phyloP scores from a whole-genome alignment of 2,888 invertebrate genomes.

The Chrysolina americana region DNA sequence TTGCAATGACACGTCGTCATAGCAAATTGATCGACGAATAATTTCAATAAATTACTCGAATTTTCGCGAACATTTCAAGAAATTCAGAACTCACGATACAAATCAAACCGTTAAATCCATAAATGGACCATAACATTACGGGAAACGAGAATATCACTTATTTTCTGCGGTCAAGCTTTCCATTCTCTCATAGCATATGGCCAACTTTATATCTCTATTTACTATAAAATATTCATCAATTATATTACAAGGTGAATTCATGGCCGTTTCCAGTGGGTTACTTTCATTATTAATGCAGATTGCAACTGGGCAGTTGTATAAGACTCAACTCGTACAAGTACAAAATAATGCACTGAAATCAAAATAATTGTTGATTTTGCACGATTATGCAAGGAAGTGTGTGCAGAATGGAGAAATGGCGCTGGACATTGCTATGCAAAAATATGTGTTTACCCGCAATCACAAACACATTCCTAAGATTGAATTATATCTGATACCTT shows the following conservation, averaged over 20 bases:
- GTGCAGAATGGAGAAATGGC: neutral
- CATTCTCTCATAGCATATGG: slow-evolving; percentile 12
- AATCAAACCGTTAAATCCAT: neutral
- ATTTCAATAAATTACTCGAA: no score
- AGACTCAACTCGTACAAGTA: neutral
- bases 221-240: slow-evolving; percentile 19
- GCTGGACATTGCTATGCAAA: neutral
- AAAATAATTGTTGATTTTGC: slow-evolving; percentile 1
- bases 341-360: slow-evolving; percentile 1
- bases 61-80: neutral
- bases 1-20: no score
- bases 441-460: neutral
- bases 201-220: slow-evolving; percentile 18
- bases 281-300: slow-evolving; percentile 20
- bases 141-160: neutral
- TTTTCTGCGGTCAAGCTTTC: slow-evolving; percentile 8
- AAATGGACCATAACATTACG: neutral
- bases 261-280: slow-evolving; percentile 15
- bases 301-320: slow-evolving; percentile 18
- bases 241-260: slow-evolving; percentile 11
- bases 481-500: neutral
- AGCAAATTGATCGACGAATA: no score
- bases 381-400: slow-evolving; percentile 1
- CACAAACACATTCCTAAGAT: neutral
- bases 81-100: neutral